Evolutionary conservation across 2,113 vertebrate genomes (phyloP), one percentile per base, ranked within the genome.

Genomic region (Gallinago undulata): DNA sequence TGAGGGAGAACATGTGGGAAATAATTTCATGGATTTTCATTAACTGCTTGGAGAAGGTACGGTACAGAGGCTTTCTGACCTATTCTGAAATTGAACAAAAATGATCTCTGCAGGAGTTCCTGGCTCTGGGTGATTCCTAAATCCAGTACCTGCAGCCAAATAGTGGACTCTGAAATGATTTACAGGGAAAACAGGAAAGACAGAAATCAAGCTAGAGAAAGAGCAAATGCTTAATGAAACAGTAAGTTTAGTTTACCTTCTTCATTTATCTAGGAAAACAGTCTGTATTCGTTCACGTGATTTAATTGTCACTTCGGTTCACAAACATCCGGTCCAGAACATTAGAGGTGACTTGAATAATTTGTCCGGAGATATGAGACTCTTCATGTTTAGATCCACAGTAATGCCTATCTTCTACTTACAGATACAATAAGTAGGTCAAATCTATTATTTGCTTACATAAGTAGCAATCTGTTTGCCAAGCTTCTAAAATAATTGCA

Each of bases 391-490:
- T 17, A 91, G 57, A 69, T 81, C 62, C 48, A 66, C 31, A 63
- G 64, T 28, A 89, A 86, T 0, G 15, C 55, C 70, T 30, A 6
- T 87, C 60, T 92, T 89, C 66, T 72, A 62, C 77, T 78, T 45
- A 60, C 64, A 87, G 55, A 86, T 51, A 73, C 19, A 73, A n/a
- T 82, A 96, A 90, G 73, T 93, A 96, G 89, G 92, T 95, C 96
- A 89, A 79, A 76, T 53, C 37, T 63, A 59, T 66, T 89, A 90
- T 84, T 95, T 87, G 48, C 77, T 94, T 96, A 92, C 62, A 47
- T 93, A 95, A 94, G 62, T 59, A 81, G 50, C 77, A 84, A 82
- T 86, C 76, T 94, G 83, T 64, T 84, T 95, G 76, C 51, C 0
- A 0, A 93, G 66, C 53, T 82, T 87, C 83, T 90, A 39, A 79